phyloP scores from a whole-genome alignment of 2,797 vertebrate genomes.

The Jordanella pulchra region DNA sequence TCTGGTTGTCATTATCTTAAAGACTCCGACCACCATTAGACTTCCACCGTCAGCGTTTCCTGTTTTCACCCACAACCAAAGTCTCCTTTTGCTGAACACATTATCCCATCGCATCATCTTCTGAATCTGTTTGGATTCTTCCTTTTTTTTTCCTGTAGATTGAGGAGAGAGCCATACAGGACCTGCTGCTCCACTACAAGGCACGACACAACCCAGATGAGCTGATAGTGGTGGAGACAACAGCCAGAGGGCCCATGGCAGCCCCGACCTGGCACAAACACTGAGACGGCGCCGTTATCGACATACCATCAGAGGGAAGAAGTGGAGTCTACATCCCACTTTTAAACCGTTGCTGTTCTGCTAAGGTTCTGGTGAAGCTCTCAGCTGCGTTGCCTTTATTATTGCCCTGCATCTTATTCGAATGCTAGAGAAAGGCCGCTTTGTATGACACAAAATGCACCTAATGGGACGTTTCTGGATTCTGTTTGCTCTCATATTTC shows the following conservation, averaged over 20 bases:
- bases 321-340: conserved; percentile 25
- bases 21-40: conserved; percentile 38
- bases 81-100: conserved; percentile 34
- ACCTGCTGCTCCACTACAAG: conserved; percentile 89
- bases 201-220: conserved; percentile 92
- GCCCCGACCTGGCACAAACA: conserved; percentile 95
- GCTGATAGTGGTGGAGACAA: conserved; percentile 91
- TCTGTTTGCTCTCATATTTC: conserved; percentile 14
- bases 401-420: conserved; percentile 43
- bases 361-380: neutral
- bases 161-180: conserved; percentile 94
- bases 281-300: conserved; percentile 55
- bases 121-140: neutral
- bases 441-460: conserved; percentile 37
- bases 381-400: conserved; percentile 41
- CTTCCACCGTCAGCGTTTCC: conserved; percentile 49
- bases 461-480: neutral
- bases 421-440: conserved; percentile 17
- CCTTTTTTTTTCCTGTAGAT: conserved; percentile 77
- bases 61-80: conserved; percentile 20
- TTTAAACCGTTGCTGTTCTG: neutral
- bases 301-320: conserved; percentile 31
- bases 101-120: neutral
- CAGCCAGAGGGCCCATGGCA: conserved; percentile 88
- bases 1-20: conserved; percentile 56